Base-by-base conservation (phyloP, 2,888 invertebrate species). In the Ceraclea dissimilis region DNA sequence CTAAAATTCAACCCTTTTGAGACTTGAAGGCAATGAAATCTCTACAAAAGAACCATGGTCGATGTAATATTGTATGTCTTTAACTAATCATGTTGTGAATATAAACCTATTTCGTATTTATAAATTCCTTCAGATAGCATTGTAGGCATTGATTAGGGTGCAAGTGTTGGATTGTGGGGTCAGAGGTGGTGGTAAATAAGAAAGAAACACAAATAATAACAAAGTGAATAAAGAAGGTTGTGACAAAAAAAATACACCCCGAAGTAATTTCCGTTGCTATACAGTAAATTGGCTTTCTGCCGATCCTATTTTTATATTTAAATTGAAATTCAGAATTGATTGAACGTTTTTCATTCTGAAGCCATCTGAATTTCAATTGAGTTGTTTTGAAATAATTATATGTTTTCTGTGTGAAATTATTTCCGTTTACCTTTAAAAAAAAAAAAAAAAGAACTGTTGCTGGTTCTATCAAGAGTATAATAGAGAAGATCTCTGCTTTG, bases 301-400 rank as follows among this genome's bases (percentile, higher is more conserved):
- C 11, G 18, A 31, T 47, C 19, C 50, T 51, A 48, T 49, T 58
- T 56, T 54, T 51, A 48, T 74, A 72, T 76, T 76, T 76, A 76
- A 76, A 76, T 76, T 75, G 77, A 76, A 77, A 77, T 76, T 76
- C 75, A 75, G 77, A 78, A 76, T 76, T 76, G 77, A 76, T 76
- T 77, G 77, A 77, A 77, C 76, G 75, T 74, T 72, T 74, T 74
- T 71, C 72, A 75, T 74, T 72, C 19, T 49, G 46, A 46, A 39
- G 39, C 39, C 39, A 39, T n/a, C 16, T 4, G 39, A 39, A 39
- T n/a, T 8, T 39, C 26, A 43, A 43, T 43, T 43, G 43, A 13
- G 26, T 26, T n/a, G 44, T 51, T 19, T 51, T n/a, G 13, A 51
- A 51, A 52, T 11, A 21, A 26, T 49, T 21, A 19, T 49, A 22